Percentiles rank a stretch among this genome's conserved stretches.
Conservation (phyloP, 1,140 invertebrate species). For the Calosoma granatense region DNA sequence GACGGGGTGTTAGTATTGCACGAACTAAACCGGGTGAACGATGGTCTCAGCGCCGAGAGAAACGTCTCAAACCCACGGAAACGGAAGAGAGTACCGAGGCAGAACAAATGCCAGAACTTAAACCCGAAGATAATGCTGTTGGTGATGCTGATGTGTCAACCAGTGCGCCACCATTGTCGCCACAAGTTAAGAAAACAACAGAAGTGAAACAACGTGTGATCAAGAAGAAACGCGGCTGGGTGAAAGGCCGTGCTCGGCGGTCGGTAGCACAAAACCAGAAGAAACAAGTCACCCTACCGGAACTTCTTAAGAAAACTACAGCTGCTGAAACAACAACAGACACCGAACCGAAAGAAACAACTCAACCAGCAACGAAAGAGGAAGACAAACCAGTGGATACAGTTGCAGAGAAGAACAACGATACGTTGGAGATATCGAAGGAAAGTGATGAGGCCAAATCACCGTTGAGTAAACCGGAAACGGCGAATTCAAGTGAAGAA, state of each 20-base stretch:
- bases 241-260: constrained; percentile 26
- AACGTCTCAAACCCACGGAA: constrained; percentile 23
- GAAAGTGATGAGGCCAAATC: constrained; percentile 16
- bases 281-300: constrained; percentile 25
- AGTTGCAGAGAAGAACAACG: constrained; percentile 29
- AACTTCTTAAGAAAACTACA: constrained; percentile 23
- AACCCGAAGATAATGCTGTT: not conserved
- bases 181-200: constrained; percentile 22
- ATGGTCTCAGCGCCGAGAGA: constrained; percentile 34
- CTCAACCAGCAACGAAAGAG: not conserved
- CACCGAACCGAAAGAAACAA: constrained; percentile 13
- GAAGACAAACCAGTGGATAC: constrained; percentile 10
- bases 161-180: constrained; percentile 15
- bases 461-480: constrained; percentile 17
- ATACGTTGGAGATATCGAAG: constrained; percentile 28
- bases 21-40: constrained; percentile 32
- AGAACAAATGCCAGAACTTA: constrained; percentile 15
- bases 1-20: constrained; percentile 37
- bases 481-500: constrained; percentile 38
- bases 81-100: constrained; percentile 22
- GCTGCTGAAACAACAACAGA: constrained; percentile 22
- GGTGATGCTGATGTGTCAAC: not conserved
- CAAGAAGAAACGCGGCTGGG: constrained; percentile 33
- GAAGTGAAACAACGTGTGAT: constrained; percentile 15
- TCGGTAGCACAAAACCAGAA: not conserved